Percentiles rank a stretch among this genome's conserved stretches.
Evolutionary conservation across 1,140 invertebrate genomes (phyloP).

Genomic region (Drosophila persimilis): DNA sequence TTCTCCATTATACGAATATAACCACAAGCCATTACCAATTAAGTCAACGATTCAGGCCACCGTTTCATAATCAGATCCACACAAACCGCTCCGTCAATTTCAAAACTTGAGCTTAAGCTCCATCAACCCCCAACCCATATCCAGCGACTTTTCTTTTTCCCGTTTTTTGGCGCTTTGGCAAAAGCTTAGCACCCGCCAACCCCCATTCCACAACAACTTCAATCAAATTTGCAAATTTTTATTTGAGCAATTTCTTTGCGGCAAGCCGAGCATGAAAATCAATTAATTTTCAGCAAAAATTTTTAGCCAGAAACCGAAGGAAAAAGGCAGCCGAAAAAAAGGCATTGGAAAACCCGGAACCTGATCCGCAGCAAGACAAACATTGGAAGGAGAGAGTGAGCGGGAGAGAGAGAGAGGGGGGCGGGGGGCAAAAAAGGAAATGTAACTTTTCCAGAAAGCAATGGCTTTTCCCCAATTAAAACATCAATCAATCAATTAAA

Average conservation of each 20-base stretch:
- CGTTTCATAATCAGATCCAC: constrained; percentile 50
- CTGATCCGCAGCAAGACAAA: constrained; percentile 50
- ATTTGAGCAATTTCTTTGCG: constrained; percentile 79
- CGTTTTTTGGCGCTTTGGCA: constrained; percentile 59
- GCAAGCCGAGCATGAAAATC: constrained; percentile 76
- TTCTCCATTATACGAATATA: background rate
- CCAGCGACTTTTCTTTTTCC: constrained; percentile 12
- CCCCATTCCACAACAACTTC: constrained; percentile 59
- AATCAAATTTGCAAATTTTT: constrained; percentile 81
- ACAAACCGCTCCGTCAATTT: constrained; percentile 37
- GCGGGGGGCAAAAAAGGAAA: constrained; percentile 35
- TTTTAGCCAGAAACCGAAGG: constrained; percentile 45
- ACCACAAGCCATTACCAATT: constrained; percentile 6
- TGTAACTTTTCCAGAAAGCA: constrained; percentile 32
- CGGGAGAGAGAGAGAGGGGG: constrained; percentile 17
- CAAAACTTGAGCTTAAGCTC: constrained; percentile 32
- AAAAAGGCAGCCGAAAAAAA: constrained; percentile 40
- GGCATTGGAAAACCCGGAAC: constrained; percentile 39
- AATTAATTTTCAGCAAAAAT: constrained; percentile 78
- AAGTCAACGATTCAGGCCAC: constrained; percentile 13
- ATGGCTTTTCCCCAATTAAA: constrained; percentile 79
- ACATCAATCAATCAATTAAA: constrained; percentile 82
- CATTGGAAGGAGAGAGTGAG: background rate
- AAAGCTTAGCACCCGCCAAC: constrained; percentile 53
- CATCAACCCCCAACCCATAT: background rate